Percentiles rank a stretch among this genome's conserved stretches.
Conservation (phyloP, 2,797 vertebrate species). For the Caiman crocodilus region DNA sequence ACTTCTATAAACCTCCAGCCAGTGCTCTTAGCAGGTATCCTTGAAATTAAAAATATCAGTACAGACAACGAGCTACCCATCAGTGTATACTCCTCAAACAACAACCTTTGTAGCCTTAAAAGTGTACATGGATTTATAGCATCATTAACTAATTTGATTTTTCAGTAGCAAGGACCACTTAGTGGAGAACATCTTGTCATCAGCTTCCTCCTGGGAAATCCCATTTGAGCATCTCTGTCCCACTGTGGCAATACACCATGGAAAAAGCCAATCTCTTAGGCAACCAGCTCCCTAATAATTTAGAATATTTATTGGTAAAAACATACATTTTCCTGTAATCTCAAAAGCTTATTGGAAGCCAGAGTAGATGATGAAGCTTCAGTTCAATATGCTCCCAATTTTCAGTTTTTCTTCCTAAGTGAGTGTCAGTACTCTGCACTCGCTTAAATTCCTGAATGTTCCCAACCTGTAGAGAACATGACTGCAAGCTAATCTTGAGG, state of each 20-base stretch:
- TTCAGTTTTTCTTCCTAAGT: neutral
- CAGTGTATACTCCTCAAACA: too few species aligned
- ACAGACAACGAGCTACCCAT: too few species aligned
- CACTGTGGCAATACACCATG: neutral
- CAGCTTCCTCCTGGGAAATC: neutral
- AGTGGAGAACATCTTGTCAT: too few species aligned
- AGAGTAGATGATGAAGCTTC: neutral
- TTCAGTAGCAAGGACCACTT: too few species aligned
- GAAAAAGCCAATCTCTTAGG: neutral
- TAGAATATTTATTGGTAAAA: neutral
- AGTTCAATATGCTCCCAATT: neutral
- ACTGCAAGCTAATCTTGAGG: neutral
- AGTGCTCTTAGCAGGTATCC: too few species aligned
- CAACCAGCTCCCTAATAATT: neutral
- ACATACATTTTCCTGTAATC: accelerated
- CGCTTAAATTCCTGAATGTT: neutral
- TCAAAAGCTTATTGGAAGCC: neutral
- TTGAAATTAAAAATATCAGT: too few species aligned
- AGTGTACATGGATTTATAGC: too few species aligned
- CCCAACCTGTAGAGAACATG: neutral
- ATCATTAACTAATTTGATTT: too few species aligned
- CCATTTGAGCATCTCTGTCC: neutral
- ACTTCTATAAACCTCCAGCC: too few species aligned
- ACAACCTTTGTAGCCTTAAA: too few species aligned
- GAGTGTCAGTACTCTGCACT: neutral